A percentile compares a stretch with the other conserved stretches of the same genome.
These are phyloP conservation scores for Podarcis muralis DNA, from an alignment of 2,113 vertebrate species.

Conservation along the genomic window DNA sequence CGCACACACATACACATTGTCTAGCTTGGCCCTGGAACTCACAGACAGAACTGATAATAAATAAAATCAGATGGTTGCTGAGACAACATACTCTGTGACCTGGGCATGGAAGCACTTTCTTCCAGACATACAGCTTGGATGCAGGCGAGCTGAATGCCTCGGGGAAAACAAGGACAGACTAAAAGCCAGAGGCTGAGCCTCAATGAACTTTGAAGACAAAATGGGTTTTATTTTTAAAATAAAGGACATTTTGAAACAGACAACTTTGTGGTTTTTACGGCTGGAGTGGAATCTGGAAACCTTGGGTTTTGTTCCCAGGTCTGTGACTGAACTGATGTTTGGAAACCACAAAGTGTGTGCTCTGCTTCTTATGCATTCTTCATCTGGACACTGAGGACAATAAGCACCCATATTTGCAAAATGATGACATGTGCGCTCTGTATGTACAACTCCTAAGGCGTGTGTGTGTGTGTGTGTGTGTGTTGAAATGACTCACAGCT, in stretches of 20 bases:
- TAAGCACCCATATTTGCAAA: not conserved
- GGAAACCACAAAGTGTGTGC: not conserved
- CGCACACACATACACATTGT: not conserved
- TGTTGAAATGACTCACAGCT: not conserved
- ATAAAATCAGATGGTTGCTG: constrained; percentile 10
- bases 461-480: not conserved
- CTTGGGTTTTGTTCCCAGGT: not conserved
- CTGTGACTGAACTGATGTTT: not conserved
- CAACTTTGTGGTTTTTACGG: not conserved
- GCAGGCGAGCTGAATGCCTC: not conserved
- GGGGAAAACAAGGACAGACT: not conserved
- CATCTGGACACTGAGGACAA: not conserved
- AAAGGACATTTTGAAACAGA: not conserved
- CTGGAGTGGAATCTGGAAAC: not conserved
- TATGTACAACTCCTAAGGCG: not conserved
- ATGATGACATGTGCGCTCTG: not conserved
- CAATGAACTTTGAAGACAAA: not conserved
- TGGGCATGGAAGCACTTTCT: not conserved
- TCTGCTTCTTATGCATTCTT: not conserved
- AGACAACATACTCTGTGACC: not conserved
- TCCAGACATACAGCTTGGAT: not conserved
- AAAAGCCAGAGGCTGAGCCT: not conserved
- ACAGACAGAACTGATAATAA: not conserved
- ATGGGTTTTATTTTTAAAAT: not conserved
- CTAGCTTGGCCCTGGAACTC: not conserved